phyloP scores from a whole-genome alignment of 1,140 invertebrate genomes.

The Papilio xuthus region DNA sequence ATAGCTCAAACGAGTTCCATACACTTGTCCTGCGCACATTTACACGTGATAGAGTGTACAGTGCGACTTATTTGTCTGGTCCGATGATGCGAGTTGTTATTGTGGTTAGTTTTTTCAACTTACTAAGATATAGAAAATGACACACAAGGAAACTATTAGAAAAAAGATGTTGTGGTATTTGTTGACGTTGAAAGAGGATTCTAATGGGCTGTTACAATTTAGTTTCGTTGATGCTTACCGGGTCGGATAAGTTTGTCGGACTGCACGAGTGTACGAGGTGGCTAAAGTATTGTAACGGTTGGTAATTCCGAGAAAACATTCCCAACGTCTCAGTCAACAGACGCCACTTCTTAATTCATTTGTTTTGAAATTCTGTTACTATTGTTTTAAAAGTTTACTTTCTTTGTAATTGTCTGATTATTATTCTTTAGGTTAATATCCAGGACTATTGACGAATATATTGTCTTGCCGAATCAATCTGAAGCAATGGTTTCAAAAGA shows the following conservation, averaged over 20 bases:
- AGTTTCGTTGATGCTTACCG: neutral
- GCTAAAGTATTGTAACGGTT: conserved; percentile 53
- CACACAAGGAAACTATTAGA: neutral
- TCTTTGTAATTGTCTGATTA: neutral
- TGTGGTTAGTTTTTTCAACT: neutral
- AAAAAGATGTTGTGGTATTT: no score
- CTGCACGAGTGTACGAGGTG: conserved; percentile 34
- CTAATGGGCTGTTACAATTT: neutral
- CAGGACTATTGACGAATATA: no score
- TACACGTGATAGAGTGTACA: conserved; percentile 36
- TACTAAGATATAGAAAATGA: neutral
- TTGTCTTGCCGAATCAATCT: no score
- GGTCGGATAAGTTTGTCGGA: neutral
- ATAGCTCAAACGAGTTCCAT: conserved; percentile 29
- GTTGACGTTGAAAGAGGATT: neutral
- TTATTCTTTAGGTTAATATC: no score
- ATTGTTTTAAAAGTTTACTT: conserved; percentile 12
- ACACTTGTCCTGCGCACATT: conserved; percentile 27
- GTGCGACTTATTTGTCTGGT: conserved; percentile 35
- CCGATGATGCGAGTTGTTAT: neutral
- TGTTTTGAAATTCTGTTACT: conserved; percentile 20
- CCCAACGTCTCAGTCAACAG: conserved; percentile 48
- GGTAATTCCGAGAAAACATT: conserved; percentile 53
- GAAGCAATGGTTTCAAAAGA: no score
- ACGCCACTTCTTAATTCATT: conserved; percentile 44